Evolutionary conservation across 1,140 invertebrate genomes (phyloP).

Genomic region (Bombus waltoni): DNA sequence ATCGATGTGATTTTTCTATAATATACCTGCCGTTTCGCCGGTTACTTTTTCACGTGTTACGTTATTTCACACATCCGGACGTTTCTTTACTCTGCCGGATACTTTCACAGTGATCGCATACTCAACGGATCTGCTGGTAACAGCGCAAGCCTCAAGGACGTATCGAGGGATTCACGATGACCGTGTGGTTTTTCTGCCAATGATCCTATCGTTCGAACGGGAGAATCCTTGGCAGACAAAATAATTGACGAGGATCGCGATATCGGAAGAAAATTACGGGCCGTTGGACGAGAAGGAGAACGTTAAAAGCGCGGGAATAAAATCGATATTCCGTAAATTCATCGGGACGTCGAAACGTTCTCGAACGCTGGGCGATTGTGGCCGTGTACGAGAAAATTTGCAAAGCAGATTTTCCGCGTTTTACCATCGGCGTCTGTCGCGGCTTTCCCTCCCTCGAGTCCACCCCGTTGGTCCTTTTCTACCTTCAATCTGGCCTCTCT

Average conservation of each 20-base stretch:
- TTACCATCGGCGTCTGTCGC: not conserved
- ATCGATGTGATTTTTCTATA: too few species aligned
- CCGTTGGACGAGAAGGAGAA: not conserved
- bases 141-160: too few species aligned
- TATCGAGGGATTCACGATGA: too few species aligned
- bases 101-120: too few species aligned
- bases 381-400: conserved; percentile 37
- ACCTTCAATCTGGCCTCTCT: conserved; percentile 1
- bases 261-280: not conserved
- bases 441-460: not conserved
- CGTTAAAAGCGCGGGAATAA: conserved; percentile 24
- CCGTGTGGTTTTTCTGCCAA: too few species aligned
- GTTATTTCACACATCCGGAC: too few species aligned
- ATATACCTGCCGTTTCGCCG: too few species aligned
- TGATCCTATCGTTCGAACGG: too few species aligned
- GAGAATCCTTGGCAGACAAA: not conserved
- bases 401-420: conserved; percentile 56
- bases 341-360: conserved; percentile 35
- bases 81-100: too few species aligned
- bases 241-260: conserved; percentile 6
- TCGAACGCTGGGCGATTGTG: not conserved
- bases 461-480: not conserved
- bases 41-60: too few species aligned
- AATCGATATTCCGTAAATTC: conserved; percentile 47
- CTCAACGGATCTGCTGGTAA: too few species aligned